Evolutionary conservation across 2,888 invertebrate species (phyloP).

Genomic region (Agrenia bidenticulata): DNA sequence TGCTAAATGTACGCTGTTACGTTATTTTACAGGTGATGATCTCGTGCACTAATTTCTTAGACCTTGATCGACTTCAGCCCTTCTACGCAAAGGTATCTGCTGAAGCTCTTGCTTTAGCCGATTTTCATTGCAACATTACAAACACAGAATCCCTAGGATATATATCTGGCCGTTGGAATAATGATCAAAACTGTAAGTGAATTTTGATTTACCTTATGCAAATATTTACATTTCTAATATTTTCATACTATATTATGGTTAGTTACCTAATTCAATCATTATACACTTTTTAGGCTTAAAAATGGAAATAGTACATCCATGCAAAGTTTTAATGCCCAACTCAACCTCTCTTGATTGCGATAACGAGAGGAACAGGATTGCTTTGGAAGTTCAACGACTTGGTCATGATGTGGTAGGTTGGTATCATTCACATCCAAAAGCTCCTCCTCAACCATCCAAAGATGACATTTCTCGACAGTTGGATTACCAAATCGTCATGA

Average conservation of each 20-base stretch:
- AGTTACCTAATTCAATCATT: neutral
- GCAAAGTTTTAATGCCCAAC: constrained; percentile 49
- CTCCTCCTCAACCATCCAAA: constrained; percentile 58
- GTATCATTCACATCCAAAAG: constrained; percentile 79
- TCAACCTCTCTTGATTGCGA: constrained; percentile 51
- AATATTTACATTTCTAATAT: neutral
- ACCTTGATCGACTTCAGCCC: constrained; percentile 69
- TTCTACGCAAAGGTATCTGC: constrained; percentile 81
- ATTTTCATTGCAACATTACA: constrained; percentile 92
- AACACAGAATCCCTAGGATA: constrained; percentile 95
- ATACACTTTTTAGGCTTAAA: constrained; percentile 41
- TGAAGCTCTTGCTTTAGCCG: constrained; percentile 56
- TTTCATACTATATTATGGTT: neutral
- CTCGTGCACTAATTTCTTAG: constrained; percentile 52
- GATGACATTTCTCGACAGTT: constrained; percentile 86
- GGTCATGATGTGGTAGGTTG: constrained; percentile 72
- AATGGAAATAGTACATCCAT: constrained; percentile 51
- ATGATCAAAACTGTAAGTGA: constrained; percentile 83
- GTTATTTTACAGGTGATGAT: constrained; percentile 47
- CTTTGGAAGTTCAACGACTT: constrained; percentile 70
- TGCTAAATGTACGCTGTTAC: neutral
- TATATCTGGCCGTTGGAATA: constrained; percentile 92
- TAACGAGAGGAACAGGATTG: constrained; percentile 56
- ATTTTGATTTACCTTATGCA: neutral
- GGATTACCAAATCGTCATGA: constrained; percentile 92